Conservation (phyloP, 2,797 vertebrate species). For the Sphaeramia orbicularis region DNA sequence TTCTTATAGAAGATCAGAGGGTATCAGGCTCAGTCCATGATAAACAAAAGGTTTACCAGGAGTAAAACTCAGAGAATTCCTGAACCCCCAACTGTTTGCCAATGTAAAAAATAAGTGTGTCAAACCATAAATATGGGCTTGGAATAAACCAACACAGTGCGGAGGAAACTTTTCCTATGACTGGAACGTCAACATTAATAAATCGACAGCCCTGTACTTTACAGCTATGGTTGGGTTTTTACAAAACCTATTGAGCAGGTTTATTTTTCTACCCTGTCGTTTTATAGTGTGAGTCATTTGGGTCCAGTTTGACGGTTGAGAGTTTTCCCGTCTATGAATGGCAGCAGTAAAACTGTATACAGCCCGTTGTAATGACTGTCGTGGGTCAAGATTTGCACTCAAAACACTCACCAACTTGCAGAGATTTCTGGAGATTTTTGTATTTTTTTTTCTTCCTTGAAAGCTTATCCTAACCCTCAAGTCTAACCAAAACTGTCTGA, state of each 20-base stretch:
- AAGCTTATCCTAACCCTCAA: constrained; percentile 25
- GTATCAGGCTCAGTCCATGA: constrained; percentile 18
- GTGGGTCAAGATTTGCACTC: constrained; percentile 35
- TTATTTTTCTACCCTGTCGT: constrained; percentile 57
- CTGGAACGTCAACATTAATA: constrained; percentile 70
- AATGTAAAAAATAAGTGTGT: constrained; percentile 65
- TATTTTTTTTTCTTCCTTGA: constrained; percentile 16
- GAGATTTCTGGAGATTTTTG: constrained; percentile 31
- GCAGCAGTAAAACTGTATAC: constrained; percentile 57
- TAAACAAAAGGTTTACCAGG: constrained; percentile 48
- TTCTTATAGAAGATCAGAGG: constrained; percentile 35
- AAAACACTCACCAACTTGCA: constrained; percentile 25
- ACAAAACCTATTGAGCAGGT: constrained; percentile 44
- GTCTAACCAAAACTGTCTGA: constrained; percentile 33
- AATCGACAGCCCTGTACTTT: constrained; percentile 46
- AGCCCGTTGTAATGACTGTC: constrained; percentile 32
- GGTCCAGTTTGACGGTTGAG: constrained; percentile 30
- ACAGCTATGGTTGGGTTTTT: constrained; percentile 45
- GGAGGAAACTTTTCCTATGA: constrained; percentile 35
- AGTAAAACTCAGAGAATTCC: constrained; percentile 25
- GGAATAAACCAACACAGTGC: constrained; percentile 53
- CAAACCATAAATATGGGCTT: constrained; percentile 68
- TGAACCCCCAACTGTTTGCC: constrained; percentile 47
- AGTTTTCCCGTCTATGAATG: constrained; percentile 50
- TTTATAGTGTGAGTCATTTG: constrained; percentile 62